Conservation (phyloP, 2,113 vertebrate genomes). For the Percina caprodes region DNA sequence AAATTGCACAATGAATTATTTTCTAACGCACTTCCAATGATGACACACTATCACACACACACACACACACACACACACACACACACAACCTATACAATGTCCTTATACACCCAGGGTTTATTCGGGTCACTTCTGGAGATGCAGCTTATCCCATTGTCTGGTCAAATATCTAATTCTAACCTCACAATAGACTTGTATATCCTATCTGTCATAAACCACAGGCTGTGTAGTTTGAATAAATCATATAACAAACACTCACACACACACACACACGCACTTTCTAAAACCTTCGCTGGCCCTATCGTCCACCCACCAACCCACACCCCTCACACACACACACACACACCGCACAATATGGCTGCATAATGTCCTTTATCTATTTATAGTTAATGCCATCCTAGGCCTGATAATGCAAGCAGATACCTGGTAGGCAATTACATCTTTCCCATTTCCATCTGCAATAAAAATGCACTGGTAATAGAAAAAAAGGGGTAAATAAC, state of each 20-base stretch:
- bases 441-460: slow-evolving; percentile 67
- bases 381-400: slow-evolving; percentile 81
- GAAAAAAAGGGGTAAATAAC: slow-evolving; percentile 79
- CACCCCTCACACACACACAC: slow-evolving; percentile 29
- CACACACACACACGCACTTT: slow-evolving; percentile 43
- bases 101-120: slow-evolving; percentile 39
- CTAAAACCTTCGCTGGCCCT: slow-evolving; percentile 46
- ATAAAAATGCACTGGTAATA: slow-evolving; percentile 78
- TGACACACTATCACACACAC: slow-evolving; percentile 16
- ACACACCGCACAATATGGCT: slow-evolving; percentile 73
- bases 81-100: slow-evolving; percentile 22
- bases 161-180: slow-evolving; percentile 82
- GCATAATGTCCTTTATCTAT: slow-evolving; percentile 85
- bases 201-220: slow-evolving; percentile 76
- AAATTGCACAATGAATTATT: slow-evolving; percentile 46
- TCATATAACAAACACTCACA: slow-evolving; percentile 56
- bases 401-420: slow-evolving; percentile 81
- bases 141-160: slow-evolving; percentile 79
- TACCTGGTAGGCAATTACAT: slow-evolving; percentile 83
- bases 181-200: slow-evolving; percentile 80
- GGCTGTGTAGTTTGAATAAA: slow-evolving; percentile 77
- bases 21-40: slow-evolving; percentile 26
- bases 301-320: slow-evolving; percentile 44
- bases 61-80: slow-evolving; percentile 15
- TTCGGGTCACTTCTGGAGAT: slow-evolving; percentile 80